Conservation (phyloP, 2,797 vertebrate species). For the Silurus aristotelis region DNA sequence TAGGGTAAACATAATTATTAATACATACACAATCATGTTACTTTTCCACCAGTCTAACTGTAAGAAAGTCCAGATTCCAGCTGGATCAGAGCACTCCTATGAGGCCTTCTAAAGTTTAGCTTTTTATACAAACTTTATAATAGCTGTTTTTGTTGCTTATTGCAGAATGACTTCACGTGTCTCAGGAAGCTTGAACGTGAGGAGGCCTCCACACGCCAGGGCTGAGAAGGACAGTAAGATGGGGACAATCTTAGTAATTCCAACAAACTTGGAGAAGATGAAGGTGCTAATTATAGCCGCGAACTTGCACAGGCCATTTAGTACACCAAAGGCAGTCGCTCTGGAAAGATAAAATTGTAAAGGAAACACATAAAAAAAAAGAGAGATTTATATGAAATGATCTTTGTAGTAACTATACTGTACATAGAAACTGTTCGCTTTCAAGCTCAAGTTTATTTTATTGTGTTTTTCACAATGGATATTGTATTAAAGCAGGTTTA, state of each 20-base stretch:
- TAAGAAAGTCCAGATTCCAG: background rate
- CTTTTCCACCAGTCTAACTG: background rate
- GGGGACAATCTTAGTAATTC: constrained; percentile 91
- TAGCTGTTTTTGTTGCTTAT: constrained; percentile 67
- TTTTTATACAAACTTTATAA: background rate
- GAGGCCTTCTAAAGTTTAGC: constrained; percentile 61
- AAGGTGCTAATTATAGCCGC: constrained; percentile 91
- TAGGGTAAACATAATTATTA: background rate
- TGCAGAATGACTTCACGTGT: constrained; percentile 93
- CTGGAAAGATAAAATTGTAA: constrained; percentile 66
- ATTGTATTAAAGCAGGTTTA: too few relatives aligned
- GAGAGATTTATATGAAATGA: too few relatives aligned
- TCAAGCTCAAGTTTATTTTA: too few relatives aligned
- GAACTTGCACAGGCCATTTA: constrained; percentile 90
- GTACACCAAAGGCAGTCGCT: constrained; percentile 92
- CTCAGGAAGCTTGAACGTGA: constrained; percentile 92
- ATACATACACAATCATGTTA: background rate
- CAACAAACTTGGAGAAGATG: constrained; percentile 93
- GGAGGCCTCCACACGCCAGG: constrained; percentile 89
- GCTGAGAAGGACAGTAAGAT: constrained; percentile 92
- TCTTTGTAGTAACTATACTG: background rate
- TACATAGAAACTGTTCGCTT: too few relatives aligned
- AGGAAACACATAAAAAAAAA: background rate
- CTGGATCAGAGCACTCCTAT: background rate
- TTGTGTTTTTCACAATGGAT: too few relatives aligned